Conservation (phyloP, 2,888 invertebrate genomes). For the Metacarcinus magister region DNA sequence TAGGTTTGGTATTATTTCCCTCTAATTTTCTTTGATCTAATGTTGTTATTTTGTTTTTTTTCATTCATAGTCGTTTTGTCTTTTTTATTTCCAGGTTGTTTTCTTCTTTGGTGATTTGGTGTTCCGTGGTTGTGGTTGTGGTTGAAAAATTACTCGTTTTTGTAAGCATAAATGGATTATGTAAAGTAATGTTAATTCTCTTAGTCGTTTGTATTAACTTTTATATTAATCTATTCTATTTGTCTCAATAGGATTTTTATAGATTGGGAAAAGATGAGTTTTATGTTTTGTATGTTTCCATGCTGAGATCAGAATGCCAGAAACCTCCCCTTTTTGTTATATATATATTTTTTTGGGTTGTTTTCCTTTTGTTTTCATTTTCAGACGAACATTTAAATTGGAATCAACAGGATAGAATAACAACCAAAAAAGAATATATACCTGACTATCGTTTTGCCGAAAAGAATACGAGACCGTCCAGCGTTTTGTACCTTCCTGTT, state of each 20-base stretch:
- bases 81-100: background rate
- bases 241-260: no score
- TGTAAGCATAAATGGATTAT: no score
- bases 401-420: slow-evolving; percentile 22
- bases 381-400: background rate
- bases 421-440: background rate
- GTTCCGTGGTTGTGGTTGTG: background rate
- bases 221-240: no score
- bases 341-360: background rate
- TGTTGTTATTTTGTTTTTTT: background rate
- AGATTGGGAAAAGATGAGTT: no score
- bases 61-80: background rate
- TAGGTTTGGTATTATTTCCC: background rate
- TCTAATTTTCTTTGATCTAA: background rate
- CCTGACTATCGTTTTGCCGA: background rate
- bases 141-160: background rate
- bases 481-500: background rate
- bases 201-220: no score
- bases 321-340: background rate
- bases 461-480: background rate
- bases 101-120: background rate
- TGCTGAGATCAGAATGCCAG: background rate
- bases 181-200: no score
- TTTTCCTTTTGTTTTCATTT: background rate
- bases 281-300: background rate